Conservation (phyloP, 2,888 invertebrate genomes). For the Galeopsomyia nigrocyanea region DNA sequence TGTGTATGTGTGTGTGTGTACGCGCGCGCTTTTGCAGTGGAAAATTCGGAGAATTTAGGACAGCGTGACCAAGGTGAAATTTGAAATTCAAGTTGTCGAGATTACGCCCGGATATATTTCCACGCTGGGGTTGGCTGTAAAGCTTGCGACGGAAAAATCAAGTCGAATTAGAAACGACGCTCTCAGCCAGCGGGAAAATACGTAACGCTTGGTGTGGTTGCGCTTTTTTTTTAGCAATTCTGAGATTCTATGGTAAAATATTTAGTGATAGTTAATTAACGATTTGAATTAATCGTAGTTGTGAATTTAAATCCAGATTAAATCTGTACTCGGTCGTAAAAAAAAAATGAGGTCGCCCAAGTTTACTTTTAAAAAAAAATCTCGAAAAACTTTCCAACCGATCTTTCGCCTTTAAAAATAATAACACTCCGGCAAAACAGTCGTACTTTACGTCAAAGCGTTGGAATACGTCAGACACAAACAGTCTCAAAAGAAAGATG, state of each 20-base stretch:
- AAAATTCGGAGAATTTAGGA: constrained; percentile 42
- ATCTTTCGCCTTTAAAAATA: not conserved
- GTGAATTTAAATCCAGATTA: no score
- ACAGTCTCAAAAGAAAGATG: no score
- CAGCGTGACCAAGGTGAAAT: constrained; percentile 38
- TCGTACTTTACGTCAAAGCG: constrained; percentile 1
- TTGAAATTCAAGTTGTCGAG: constrained; percentile 45
- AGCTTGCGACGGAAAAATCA: constrained; percentile 31
- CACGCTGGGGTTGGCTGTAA: constrained; percentile 5
- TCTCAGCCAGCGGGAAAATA: no score
- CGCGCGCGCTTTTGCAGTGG: constrained; percentile 19
- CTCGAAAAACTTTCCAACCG: not conserved
- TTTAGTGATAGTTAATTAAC: no score
- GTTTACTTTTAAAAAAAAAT: no score
- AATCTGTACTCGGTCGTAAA: no score
- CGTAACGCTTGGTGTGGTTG: not conserved
- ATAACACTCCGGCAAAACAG: not conserved
- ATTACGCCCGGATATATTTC: constrained; percentile 42
- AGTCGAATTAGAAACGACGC: constrained; percentile 34
- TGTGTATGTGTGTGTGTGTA: not conserved
- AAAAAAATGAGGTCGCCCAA: no score
- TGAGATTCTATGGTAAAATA: not conserved
- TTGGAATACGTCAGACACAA: not conserved
- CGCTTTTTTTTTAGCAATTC: constrained; percentile 11
- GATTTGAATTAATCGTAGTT: no score